Evolutionary conservation across 2,888 invertebrate species (phyloP), one percentile per base, ranked within the genome.

Genomic region (Oasisia sp.): DNA sequence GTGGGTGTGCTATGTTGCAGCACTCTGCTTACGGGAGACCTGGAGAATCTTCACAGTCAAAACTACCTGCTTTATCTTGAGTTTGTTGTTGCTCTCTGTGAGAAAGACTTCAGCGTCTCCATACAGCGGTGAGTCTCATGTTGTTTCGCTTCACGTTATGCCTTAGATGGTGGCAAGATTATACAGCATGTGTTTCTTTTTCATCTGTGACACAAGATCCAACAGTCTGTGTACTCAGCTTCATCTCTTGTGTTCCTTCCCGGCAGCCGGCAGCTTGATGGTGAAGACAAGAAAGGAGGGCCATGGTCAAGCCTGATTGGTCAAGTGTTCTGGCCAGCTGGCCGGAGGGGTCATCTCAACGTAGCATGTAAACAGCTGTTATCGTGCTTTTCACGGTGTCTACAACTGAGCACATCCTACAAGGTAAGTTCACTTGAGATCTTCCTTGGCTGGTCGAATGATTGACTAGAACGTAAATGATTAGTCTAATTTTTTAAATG

Each of bases 311-410:
- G 74, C 27, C 74, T 74, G 74, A 74, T 74, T n/a, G n/a, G 74
- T 74, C 74, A 74, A 74, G n/a, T 74, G 7, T 74, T 74, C 74
- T 74, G 74, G 74, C 74, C 74, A 19, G 74, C 74, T 74, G 74
- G 74, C 74, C 74, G 74, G 74, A 74, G 14, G 74, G 74, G 74
- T 74, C 74, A 74, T 74, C 74, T 74, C 74, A 74, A 74, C 27
- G 74, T n/a, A 74, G 19, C 74, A 1, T 74, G 74, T 74, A 74
- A 74, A 74, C 74, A 74, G 74, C 27, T 74, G 74, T n/a, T 74
- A 27, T 74, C 74, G 27, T 74, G 27, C 74, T 74, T 74, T 27
- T 74, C 74, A 7, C 19, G 74, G 27, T 14, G 19, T 27, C 74
- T 74, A 74, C 74, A 74, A 74, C 74, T 74, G 14, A 27, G 27